These are phyloP conservation scores for Perca flavescens DNA, from an alignment of 2,113 vertebrate genomes.

Conservation along the genomic window DNA sequence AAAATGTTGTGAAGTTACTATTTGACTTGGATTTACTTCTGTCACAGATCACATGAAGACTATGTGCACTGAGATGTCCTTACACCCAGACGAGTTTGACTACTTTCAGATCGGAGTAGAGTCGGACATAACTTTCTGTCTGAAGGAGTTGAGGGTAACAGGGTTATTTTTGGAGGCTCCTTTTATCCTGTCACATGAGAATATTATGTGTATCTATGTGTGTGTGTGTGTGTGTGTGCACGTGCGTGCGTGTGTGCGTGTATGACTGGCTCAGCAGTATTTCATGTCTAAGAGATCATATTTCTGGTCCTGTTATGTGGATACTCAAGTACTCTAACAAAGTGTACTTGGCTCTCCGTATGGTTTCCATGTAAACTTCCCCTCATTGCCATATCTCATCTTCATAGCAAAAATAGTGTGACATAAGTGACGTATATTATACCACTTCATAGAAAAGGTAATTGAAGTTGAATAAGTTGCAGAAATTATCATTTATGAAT, in stretches of 20 bases:
- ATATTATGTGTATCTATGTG: constrained; percentile 23
- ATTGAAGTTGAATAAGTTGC: not conserved
- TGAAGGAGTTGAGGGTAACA: constrained; percentile 95
- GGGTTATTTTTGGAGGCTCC: constrained; percentile 53
- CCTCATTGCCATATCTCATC: constrained; percentile 23
- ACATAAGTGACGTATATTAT: constrained; percentile 17
- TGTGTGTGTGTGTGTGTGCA: not conserved
- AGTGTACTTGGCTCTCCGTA: constrained; percentile 29
- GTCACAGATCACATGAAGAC: constrained; percentile 85
- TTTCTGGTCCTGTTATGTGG: constrained; percentile 52
- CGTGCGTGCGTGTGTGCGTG: not conserved
- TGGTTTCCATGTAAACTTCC: constrained; percentile 54
- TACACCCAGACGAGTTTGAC: constrained; percentile 92
- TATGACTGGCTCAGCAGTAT: constrained; percentile 24
- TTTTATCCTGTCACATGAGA: constrained; percentile 60
- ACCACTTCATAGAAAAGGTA: constrained; percentile 11
- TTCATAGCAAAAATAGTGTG: constrained; percentile 39
- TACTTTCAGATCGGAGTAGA: constrained; percentile 90
- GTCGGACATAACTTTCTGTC: constrained; percentile 94
- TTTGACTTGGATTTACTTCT: constrained; percentile 29
- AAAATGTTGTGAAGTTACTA: not conserved
- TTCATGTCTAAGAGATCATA: constrained; percentile 62
- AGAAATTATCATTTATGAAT: not conserved
- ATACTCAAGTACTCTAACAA: constrained; percentile 35
- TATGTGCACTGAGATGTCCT: constrained; percentile 89